A percentile compares a stretch with the other conserved stretches of the same genome.
These are phyloP conservation scores for Coryphaenoides rupestris DNA, from an alignment of 2,113 vertebrate species.

Conservation along the genomic window DNA sequence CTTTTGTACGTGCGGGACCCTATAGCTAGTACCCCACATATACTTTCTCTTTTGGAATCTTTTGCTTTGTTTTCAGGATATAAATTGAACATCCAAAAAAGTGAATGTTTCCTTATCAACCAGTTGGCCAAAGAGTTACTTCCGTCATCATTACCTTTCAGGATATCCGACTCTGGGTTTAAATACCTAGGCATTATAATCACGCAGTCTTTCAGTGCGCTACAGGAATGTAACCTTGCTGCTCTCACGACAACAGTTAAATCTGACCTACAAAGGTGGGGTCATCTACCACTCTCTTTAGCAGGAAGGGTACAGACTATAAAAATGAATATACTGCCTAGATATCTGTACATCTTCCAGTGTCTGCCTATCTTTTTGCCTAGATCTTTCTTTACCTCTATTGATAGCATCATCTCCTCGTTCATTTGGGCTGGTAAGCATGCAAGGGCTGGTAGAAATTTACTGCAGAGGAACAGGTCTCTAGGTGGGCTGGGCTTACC, in stretches of 20 bases:
- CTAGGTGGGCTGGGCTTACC: neutral
- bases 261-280: neutral
- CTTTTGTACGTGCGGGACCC: no score
- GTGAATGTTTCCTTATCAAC: no score
- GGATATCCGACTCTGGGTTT: no score
- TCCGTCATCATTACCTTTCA: no score
- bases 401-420: neutral
- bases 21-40: no score
- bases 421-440: neutral
- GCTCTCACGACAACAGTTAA: neutral
- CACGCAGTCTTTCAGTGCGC: neutral
- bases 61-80: neutral
- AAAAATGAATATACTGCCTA: neutral
- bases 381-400: no score
- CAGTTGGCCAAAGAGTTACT: no score
- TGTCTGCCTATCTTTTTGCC: neutral
- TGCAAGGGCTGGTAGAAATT: no score
- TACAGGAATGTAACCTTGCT: neutral
- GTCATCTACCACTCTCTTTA: neutral
- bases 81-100: neutral
- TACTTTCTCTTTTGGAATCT: no score
- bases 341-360: neutral
- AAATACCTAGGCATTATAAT: neutral
- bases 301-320: neutral
- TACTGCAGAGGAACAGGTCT: neutral